Evolutionary conservation across 2,113 vertebrate species (phyloP), one percentile per base, ranked within the genome.

Genomic region (Trichomycterus rosablanca): DNA sequence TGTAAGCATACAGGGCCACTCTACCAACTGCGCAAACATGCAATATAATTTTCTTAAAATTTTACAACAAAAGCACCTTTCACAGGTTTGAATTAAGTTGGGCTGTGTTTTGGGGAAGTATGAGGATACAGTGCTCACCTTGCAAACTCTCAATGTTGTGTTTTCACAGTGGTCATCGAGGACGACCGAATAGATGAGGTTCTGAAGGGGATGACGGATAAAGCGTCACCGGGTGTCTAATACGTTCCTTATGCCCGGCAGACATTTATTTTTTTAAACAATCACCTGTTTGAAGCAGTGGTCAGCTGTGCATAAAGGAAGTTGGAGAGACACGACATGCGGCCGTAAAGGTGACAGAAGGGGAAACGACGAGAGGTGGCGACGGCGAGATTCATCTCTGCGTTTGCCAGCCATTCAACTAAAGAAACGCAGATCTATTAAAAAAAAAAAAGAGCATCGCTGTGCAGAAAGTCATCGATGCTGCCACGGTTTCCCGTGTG

Each of bases 101-200:
- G n/a, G n/a, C n/a, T n/a, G n/a, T n/a, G n/a, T n/a, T n/a, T n/a
- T n/a, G n/a, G n/a, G n/a, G n/a, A n/a, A n/a, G n/a, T n/a, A n/a
- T n/a, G n/a, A n/a, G n/a, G n/a, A n/a, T n/a, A n/a, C n/a, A n/a
- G n/a, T n/a, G n/a, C n/a, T n/a, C n/a, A n/a, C n/a, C n/a, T n/a
- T n/a, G n/a, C n/a, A n/a, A n/a, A n/a, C n/a, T n/a, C n/a, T n/a
- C 14, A 5, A 32, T 54, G 8, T 37, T n/a, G 8, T 53, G n/a
- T 45, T 22, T 50, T 68, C 35, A 62, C 93, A 97, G 95, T 98
- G 88, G 95, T 97, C 78, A 98, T 97, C 85, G 95, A 98, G 84
- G 93, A 97, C 80, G 95, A 98, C 88, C 90, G 94, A 87, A 95
- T 97, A 93, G 93, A 98, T 84, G 94, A 97, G 81, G 94, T 97